phyloP scores from a whole-genome alignment of 2,888 invertebrate genomes.

The Seira sanloemensis region DNA sequence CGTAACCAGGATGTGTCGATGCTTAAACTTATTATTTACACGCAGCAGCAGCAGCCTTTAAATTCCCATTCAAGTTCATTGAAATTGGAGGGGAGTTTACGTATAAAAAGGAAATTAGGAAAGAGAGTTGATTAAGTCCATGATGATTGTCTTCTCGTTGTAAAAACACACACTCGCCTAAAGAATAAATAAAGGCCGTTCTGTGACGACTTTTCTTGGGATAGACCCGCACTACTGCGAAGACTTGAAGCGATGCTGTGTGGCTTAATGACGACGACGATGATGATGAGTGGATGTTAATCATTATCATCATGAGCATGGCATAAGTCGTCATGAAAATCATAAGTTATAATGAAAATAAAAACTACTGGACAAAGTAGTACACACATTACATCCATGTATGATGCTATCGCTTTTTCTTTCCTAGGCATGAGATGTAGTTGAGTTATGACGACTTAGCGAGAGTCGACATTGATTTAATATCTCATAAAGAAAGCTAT shows the following conservation, averaged over 20 bases:
- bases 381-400: no score
- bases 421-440: slow-evolving; percentile 64
- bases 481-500: slow-evolving; percentile 73
- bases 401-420: slow-evolving; percentile 7
- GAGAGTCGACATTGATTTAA: slow-evolving; percentile 73
- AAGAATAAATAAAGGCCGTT: neutral
- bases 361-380: slow-evolving; percentile 14
- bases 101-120: slow-evolving; percentile 14
- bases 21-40: no score
- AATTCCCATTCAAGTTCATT: no score
- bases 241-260: no score
- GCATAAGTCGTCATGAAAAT: slow-evolving; percentile 12
- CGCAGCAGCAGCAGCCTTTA: no score
- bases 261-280: no score
- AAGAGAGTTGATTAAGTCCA: neutral
- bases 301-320: neutral
- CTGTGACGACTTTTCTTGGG: neutral
- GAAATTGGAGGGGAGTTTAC: neutral
- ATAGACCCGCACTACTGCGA: no score
- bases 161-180: neutral
- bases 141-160: slow-evolving; percentile 4
- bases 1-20: no score
- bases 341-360: slow-evolving; percentile 10
- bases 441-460: slow-evolving; percentile 73
- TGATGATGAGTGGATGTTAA: neutral